These are phyloP conservation scores for Sebastes aleutianus DNA, from an alignment of 2,797 vertebrate genomes.

Conservation along the genomic window DNA sequence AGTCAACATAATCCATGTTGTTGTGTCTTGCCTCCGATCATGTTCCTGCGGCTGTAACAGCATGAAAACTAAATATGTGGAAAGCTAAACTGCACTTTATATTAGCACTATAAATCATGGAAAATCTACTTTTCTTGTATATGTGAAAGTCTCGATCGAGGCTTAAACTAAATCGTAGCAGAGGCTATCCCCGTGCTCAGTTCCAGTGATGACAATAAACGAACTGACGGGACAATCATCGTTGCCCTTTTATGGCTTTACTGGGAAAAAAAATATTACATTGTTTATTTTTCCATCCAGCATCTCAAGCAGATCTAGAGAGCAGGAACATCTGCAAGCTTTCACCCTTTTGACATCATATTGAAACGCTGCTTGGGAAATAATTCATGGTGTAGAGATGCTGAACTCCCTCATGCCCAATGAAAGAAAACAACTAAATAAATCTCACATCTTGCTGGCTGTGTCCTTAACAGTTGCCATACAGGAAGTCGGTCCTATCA, in stretches of 20 bases:
- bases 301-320: slow-evolving; percentile 59
- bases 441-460: slow-evolving; percentile 62
- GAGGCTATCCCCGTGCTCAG: slow-evolving; percentile 9
- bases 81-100: slow-evolving; percentile 4
- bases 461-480: slow-evolving; percentile 61
- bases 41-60: slow-evolving; percentile 5
- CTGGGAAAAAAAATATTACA: slow-evolving; percentile 36
- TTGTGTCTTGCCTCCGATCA: slow-evolving; percentile 29
- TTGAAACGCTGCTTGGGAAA: slow-evolving; percentile 69
- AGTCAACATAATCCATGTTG: slow-evolving; percentile 55
- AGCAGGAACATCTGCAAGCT: slow-evolving; percentile 63
- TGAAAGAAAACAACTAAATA: slow-evolving; percentile 70
- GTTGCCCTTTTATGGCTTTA: slow-evolving; percentile 47
- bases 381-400: slow-evolving; percentile 54
- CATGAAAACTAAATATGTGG: background rate
- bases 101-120: background rate
- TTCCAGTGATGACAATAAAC: slow-evolving; percentile 48
- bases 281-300: slow-evolving; percentile 74
- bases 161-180: background rate
- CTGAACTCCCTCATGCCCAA: slow-evolving; percentile 70
- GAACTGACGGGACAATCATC: slow-evolving; percentile 44
- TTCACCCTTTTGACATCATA: slow-evolving; percentile 66
- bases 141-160: background rate
- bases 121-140: slow-evolving; percentile 3
- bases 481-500: slow-evolving; percentile 63